A percentile compares a stretch with the other conserved stretches of the same genome.
These are phyloP conservation scores for Cryptocephalus primarius DNA, from an alignment of 2,888 invertebrate species.

Conservation along the genomic window DNA sequence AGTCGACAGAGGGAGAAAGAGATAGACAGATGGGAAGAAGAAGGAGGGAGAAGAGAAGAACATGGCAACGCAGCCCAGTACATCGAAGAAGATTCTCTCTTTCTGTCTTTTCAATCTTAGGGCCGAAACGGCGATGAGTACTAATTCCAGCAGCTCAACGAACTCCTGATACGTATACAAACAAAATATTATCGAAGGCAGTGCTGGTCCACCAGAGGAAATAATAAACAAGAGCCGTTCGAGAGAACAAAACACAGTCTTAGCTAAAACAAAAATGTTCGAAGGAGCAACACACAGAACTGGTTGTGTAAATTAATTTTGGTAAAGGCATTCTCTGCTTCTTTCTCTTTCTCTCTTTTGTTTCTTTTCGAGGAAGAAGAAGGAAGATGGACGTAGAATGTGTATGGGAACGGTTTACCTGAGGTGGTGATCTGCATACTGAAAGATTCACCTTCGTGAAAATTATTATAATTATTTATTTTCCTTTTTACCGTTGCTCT, in stretches of 20 bases:
- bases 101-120: conserved; percentile 1
- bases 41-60: background rate
- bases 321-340: conserved; percentile 17
- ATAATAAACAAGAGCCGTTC: conserved; percentile 37
- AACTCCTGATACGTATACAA: conserved; percentile 8
- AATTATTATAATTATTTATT: conserved; percentile 28
- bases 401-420: background rate
- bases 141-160: conserved; percentile 16
- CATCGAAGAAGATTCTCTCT: background rate
- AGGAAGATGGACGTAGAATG: background rate
- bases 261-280: conserved; percentile 33
- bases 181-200: background rate
- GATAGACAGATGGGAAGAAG: too few species aligned
- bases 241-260: conserved; percentile 34
- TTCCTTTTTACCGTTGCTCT: too few species aligned
- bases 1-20: too few species aligned
- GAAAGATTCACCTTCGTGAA: conserved; percentile 21
- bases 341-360: too few species aligned
- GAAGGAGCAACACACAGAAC: conserved; percentile 25
- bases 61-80: background rate
- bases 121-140: conserved; percentile 16
- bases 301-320: conserved; percentile 39
- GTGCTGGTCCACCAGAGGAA: conserved; percentile 26
- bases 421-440: background rate
- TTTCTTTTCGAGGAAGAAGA: too few species aligned